These are phyloP conservation scores for Griposia aprilina DNA, from an alignment of 2,888 invertebrate species.

Conservation along the genomic window DNA sequence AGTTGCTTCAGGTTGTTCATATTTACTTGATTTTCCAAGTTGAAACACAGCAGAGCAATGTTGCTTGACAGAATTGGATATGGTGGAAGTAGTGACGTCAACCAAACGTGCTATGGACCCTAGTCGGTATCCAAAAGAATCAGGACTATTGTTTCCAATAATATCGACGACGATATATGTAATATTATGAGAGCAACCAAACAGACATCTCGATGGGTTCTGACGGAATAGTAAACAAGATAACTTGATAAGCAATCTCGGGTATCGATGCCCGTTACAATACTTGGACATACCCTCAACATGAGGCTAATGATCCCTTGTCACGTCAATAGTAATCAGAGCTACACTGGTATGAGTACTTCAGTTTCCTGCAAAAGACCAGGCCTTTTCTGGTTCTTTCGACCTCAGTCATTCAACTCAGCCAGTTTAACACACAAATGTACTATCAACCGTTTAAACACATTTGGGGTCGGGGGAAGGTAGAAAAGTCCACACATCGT, in stretches of 20 bases:
- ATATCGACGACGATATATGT: neutral
- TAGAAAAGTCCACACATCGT: neutral
- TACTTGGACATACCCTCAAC: conserved; percentile 9
- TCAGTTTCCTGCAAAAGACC: conserved; percentile 8
- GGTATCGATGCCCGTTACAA: conserved; percentile 21
- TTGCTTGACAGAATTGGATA: neutral
- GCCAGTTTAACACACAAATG: neutral
- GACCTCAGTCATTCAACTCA: neutral
- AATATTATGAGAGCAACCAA: conserved; percentile 20
- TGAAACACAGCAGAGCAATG: neutral
- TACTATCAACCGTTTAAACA: neutral
- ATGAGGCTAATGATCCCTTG: conserved; percentile 30
- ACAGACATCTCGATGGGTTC: conserved; percentile 32
- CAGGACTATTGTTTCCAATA: conserved; percentile 24
- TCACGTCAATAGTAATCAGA: conserved; percentile 11
- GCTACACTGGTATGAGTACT: neutral
- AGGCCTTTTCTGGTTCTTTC: neutral
- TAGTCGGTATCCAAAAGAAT: neutral
- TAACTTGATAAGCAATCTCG: conserved; percentile 48
- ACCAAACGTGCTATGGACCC: neutral
- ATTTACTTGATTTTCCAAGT: neutral
- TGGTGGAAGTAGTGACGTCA: neutral
- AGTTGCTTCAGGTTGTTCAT: neutral
- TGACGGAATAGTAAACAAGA: conserved; percentile 42
- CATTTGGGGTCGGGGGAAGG: neutral